Conservation (phyloP, 2,888 invertebrate genomes). For the Rotaria socialis region DNA sequence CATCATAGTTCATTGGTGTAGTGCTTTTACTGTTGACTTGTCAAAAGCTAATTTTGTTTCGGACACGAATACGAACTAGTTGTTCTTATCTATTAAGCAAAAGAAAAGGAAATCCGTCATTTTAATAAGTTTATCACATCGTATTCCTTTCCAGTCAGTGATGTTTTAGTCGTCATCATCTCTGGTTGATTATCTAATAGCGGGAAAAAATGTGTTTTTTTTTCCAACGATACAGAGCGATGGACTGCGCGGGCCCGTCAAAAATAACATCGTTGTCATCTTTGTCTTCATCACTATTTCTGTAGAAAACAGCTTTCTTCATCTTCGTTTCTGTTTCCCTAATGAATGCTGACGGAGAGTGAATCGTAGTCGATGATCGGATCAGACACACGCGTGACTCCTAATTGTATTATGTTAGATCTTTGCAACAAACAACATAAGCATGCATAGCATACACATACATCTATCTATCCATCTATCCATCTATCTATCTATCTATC, state of each 20-base stretch:
- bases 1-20: not conserved
- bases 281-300: not conserved
- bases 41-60: not conserved
- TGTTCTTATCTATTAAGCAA: not conserved
- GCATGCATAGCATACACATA: not conserved
- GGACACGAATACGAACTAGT: not conserved
- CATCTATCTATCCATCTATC: too few species aligned
- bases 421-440: not conserved
- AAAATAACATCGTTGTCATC: constrained; percentile 10
- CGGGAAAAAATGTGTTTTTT: not conserved
- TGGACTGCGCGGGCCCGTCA: not conserved
- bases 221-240: not conserved
- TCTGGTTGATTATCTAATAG: not conserved
- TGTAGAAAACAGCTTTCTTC: not conserved
- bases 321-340: not conserved
- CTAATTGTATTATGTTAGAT: constrained; percentile 19
- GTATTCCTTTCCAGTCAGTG: not conserved
- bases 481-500: too few species aligned
- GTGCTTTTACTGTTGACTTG: not conserved
- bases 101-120: constrained; percentile 5
- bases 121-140: not conserved
- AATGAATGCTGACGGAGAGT: not conserved
- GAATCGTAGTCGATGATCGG: not conserved
- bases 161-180: not conserved
- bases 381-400: constrained; percentile 9